Base-by-base conservation (phyloP, 2,888 invertebrate genomes). In the Syritta pipiens region DNA sequence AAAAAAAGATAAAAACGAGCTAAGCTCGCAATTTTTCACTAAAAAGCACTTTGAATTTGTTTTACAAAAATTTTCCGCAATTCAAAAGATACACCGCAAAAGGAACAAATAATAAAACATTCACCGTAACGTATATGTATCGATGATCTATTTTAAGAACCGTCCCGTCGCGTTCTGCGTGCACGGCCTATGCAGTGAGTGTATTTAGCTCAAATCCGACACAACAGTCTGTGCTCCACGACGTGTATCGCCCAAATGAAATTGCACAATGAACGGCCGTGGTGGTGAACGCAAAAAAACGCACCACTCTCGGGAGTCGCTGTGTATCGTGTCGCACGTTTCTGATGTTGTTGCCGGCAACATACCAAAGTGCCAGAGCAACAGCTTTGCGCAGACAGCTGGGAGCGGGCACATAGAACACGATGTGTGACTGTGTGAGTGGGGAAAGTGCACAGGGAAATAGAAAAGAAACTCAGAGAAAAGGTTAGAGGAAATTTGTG, bases 71-170 rank as follows among this genome's bases (percentile, higher is more conserved):
- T 51, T 72, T 67, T 60, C 48, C 55, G 69, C 60, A 68, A 53
- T 57, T 40, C 42, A 53, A 72, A 77, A 53, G 60, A 48, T 55
- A 67, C 67, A 65, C 44, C 48, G 48, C 37, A 40, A 68, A 76
- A 42, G 32, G 10, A 62, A 67, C 28, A 26, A 55, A 57, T 14
- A 37, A 57, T 40, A 62, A 65, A n/a, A 74, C 30, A 32, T 60
- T 53, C 49, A n/a, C 30, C 24, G 55, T 57, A 57, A 10, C 28
- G 20, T 20, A 72, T 72, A 63, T 72, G 48, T 74, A 59, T 49
- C 55, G 30, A 46, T 48, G 51, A 24, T 79, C 79, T 79, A 79
- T 79, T 79, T 79, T 79, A 68, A 68, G 79, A 79, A 32, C 46
- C 79, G 60, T 55, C 67, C 60, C 60, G 65, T 79, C 60, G 53